These are phyloP conservation scores for Rhincodon typus DNA, from an alignment of 2,797 vertebrate species.

Conservation along the genomic window DNA sequence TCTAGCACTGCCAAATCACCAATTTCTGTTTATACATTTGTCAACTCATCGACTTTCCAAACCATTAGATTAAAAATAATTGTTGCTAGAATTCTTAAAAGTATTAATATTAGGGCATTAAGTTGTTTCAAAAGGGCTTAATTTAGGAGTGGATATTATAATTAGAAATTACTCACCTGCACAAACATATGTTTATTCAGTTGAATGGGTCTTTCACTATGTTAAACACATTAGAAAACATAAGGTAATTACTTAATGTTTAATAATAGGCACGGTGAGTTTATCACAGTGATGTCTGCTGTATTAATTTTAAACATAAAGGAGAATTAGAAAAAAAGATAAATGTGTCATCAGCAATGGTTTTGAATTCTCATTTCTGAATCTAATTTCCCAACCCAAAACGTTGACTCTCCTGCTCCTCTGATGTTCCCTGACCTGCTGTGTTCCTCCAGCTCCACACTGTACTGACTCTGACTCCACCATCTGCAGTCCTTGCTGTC, in stretches of 20 bases:
- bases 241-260: background rate
- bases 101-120: background rate
- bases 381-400: background rate
- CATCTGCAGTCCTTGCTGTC: too few relatives aligned
- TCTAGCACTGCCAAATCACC: background rate
- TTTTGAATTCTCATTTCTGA: background rate
- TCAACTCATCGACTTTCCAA: background rate
- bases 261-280: background rate
- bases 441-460: too few relatives aligned
- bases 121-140: background rate
- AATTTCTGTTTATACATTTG: background rate
- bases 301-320: background rate
- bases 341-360: background rate
- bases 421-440: too few relatives aligned
- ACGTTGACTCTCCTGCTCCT: too few relatives aligned
- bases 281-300: background rate
- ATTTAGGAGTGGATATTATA: background rate
- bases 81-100: background rate
- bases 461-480: too few relatives aligned
- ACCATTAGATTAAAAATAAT: background rate
- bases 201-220: background rate
- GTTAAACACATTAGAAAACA: background rate
- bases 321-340: background rate
- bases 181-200: background rate
- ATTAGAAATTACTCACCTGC: background rate